Evolutionary conservation across 2,888 invertebrate species (phyloP), one percentile per base, ranked within the genome.

Genomic region (Ectobius pallidus): DNA sequence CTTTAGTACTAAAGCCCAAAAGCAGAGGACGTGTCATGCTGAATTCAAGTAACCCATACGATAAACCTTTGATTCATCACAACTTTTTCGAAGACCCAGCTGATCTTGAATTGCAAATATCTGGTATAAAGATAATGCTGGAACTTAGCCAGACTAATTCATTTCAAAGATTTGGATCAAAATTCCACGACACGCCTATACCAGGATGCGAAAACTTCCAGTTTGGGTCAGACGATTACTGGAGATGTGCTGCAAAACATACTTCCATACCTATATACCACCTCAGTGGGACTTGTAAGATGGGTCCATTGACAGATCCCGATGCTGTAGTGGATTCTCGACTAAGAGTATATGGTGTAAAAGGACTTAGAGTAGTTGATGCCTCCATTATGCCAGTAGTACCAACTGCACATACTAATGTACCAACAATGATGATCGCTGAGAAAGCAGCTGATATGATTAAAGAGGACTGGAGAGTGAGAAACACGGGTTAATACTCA

Each of bases 21-120:
- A 96, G 96, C 80, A 88, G 89, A 0, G 99, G 99, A 0, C 91
- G 91, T 88, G 85, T 99, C n/a, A 90, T 91, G 69, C 83, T 99
- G 25, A 90, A 89, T 77, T 93, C 92, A 63, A 87, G 86, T 42
- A 92, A 97, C 82, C 97, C 97, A 0, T 86, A 90, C 76, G 89
- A 92, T 0, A 89, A 92, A 75, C 97, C 97, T 0, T 89, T 92
- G 16, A 92, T 98, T 70, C 92, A 94, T 80, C 96, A 97, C 0
- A 97, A 97, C 81, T 98, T 98, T 81, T 92, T 98, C 80, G 90
- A 93, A 0, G 91, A 82, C 4, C 80, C 81, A 32, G 76, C 79
- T 27, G 86, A 86, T 71, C 70, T 79, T 4, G 74, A 75, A 14
- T 75, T 75, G 16, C 62, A 79, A 32, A 76, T 80, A 3, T 78